Base-by-base conservation (phyloP, 2,888 invertebrate species). In the Stenchaetothrips biformis region DNA sequence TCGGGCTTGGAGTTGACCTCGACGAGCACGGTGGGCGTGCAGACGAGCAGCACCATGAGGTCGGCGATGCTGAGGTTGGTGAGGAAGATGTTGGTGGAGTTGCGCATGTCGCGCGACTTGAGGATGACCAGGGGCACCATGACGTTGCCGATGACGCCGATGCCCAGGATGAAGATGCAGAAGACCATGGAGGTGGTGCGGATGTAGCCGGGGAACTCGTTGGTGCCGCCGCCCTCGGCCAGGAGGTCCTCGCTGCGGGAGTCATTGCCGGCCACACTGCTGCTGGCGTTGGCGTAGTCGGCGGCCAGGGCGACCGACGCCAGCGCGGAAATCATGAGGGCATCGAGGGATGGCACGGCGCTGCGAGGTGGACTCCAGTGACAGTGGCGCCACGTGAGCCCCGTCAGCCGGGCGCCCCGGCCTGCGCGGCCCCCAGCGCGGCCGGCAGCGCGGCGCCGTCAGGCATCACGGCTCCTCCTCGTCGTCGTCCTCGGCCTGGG, bases 61-160 rank as follows among this genome's bases (percentile, higher is more conserved):
- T 98, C 97, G 21, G 97, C 97, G 74, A 97, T 92, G 86, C 96
- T 96, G 85, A 97, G 89, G 88, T 97, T 97, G 87, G 97, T 94
- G 85, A 98, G 90, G 87, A 97, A 97, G 85, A 96, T 95, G 87
- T 97, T 97, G 82, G 97, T 97, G 80, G 97, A 96, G 86, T 96
- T 97, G 85, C 96, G 90, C 95, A 97, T 95, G 86, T 97, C 96
- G 86, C 95, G 95, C 79, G 95, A 95, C 86, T 94, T 93, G 85
- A 95, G 90, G 83, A 97, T 96, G 84, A 98, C 97, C 85, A 96
- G 91, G 59, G 96, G 96, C 85, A 97, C 97, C 92, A 97, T 94
- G 82, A 96, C 90, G 86, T 98, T 98, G 37, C 97, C 97, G 83
- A 96, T 91, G 82, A 96, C 94, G 62, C 97, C 97, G 83, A 97